phyloP scores from a whole-genome alignment of 2,888 invertebrate genomes.

The Rhogogaster chlorosoma region DNA sequence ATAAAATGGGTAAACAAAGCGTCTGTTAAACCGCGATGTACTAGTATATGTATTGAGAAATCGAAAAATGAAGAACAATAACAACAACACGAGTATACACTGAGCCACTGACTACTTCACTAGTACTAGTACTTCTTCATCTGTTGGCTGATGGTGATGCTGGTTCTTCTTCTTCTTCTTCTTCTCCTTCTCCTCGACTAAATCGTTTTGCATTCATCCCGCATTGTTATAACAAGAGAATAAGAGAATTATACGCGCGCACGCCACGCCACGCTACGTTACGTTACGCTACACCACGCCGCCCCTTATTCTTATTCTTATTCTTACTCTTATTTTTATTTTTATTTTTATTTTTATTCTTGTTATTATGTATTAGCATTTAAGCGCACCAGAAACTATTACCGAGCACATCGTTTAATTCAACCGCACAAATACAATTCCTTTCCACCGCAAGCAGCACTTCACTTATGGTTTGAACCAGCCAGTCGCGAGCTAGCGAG shows the following conservation, averaged over 20 bases:
- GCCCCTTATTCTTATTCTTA: neutral
- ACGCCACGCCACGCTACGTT: neutral
- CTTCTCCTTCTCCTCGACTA: neutral
- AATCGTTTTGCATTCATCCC: constrained; percentile 43
- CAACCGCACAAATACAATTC: constrained; percentile 37
- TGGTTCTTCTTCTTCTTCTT: neutral
- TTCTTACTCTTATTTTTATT: neutral
- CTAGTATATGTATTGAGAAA: neutral
- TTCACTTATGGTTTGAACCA: constrained; percentile 32
- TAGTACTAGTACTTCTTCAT: neutral
- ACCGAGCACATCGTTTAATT: constrained; percentile 16
- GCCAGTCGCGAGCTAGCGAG: neutral
- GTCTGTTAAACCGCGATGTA: neutral
- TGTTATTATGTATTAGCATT: constrained; percentile 11
- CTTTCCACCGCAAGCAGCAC: constrained; percentile 32
- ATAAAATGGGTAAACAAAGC: constrained; percentile 24
- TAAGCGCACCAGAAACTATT: constrained; percentile 12
- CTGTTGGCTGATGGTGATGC: neutral
- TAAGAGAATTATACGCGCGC: constrained; percentile 12
- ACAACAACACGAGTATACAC: neutral
- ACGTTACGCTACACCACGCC: neutral
- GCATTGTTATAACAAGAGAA: constrained; percentile 6
- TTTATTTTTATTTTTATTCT: neutral
- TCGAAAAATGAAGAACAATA: neutral
- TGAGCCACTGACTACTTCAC: neutral